Evolutionary conservation across 2,797 vertebrate species (phyloP).

Genomic region (Nasua narica): DNA sequence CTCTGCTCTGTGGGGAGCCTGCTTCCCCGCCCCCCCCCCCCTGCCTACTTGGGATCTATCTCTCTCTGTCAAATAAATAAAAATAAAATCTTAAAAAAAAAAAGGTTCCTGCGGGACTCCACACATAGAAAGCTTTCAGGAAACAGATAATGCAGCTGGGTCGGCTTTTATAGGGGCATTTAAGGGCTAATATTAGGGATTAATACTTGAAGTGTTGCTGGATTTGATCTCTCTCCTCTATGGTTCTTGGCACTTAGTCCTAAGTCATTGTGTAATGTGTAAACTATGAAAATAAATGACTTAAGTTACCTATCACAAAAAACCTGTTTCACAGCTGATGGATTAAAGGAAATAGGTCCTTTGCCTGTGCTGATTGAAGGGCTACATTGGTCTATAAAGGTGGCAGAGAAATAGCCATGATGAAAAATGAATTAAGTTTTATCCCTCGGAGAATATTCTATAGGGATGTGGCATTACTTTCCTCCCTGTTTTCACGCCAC

Average conservation of each 20-base stretch:
- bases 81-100: too few relatives aligned
- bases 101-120: neutral
- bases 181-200: neutral
- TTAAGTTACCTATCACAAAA: neutral
- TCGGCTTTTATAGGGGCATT: neutral
- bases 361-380: neutral
- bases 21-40: too few relatives aligned
- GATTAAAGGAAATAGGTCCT: neutral
- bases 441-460: neutral
- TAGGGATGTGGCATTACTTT: neutral
- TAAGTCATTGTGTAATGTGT: slow-evolving; percentile 23
- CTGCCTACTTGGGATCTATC: too few relatives aligned
- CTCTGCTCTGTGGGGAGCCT: too few relatives aligned
- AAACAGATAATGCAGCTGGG: neutral
- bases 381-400: neutral
- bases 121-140: neutral
- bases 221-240: neutral
- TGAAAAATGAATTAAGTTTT: neutral
- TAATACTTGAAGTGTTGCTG: neutral
- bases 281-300: slow-evolving; percentile 37
- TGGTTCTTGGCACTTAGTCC: neutral
- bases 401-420: too few relatives aligned
- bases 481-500: neutral
- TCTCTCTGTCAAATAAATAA: too few relatives aligned
- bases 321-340: slow-evolving; percentile 29